Evolutionary conservation across 2,113 vertebrate genomes (phyloP), one percentile per base, ranked within the genome.

Genomic region (Ovis canadensis): DNA sequence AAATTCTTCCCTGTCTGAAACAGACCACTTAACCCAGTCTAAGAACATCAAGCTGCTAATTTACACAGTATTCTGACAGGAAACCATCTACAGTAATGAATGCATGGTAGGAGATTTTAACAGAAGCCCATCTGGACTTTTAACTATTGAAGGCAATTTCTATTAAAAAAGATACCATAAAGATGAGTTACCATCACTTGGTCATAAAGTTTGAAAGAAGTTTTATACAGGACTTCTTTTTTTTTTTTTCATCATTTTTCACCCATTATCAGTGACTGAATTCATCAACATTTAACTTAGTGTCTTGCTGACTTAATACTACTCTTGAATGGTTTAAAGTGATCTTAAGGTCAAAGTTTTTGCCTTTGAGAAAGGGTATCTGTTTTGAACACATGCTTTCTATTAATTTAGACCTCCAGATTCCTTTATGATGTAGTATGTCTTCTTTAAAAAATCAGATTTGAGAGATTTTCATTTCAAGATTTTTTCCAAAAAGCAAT

Each of bases 1-100:
- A 98, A 98, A 98, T 98, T 98, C 97, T 96, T 87, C 83, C 83
- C 81, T 84, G 89, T 96, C 94, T 98, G 85, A 98, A 97, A 94
- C 80, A 97, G 57, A 96, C 82, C 93, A 91, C 96, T 98, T 98
- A 97, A 97, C 95, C 92, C 54, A 67, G 94, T 59, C 93, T 97
- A 96, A 94, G 91, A 67, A 95, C 67, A 90, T 96, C 90, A 96
- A 91, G 43, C 90, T 96, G 59, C 97, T 98, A 96, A 97, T 98
- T 98, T 96, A 96, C 88, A 97, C 94, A 90, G 87, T 90, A 43
- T 90, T 97, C 93, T 97, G 93, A 96, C 93, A 98, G 95, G 90
- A 98, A 97, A 96, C 90, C 95, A 74, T 96, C 88, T 45, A 91
- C 13, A 62, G 57, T 62, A 81, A 93, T 43, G 71, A 95, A 74